Base-by-base conservation (phyloP, 2,113 vertebrate genomes). In the Pseudopodoces humilis region DNA sequence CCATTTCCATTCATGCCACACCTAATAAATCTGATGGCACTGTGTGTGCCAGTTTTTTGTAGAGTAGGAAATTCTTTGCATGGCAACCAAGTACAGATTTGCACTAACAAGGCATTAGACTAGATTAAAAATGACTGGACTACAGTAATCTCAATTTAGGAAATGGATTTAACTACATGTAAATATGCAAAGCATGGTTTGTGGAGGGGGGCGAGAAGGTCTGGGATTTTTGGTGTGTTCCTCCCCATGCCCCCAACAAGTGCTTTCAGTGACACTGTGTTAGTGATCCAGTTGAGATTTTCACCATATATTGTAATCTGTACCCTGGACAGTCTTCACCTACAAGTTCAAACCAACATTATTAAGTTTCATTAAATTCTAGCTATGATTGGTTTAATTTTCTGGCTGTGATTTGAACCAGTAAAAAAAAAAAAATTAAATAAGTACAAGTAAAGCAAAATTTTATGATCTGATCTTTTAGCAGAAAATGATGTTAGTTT, bases 51-150 rank as follows among this genome's bases (percentile, higher is more conserved):
- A 78, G 50, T 35, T 44, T 80, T 86, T 53, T 59, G 77, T 88
- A 62, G 80, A 88, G 50, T 53, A 95, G 94, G 94, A 88, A 75
- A 44, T 74, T 35, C 53, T 79, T 72, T 91, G 95, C 97, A 97
- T 97, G 96, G 70, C 63, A 95, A 67, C 46, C 93, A 50, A 79
- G 65, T 62, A 86, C 43, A 65, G 90, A 87, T 97, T 91, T 93
- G 86, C 92, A 97, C 95, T 98, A 97, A 97, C 91, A 83, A 97
- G 80, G 27, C 52, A 21, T 75, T 85, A 93, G 82, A 37, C 7
- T 88, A 79, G 77, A 83, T 87, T 93, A 86, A 94, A 95, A 93
- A 68, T 58, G 1, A 91, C 69, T 88, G 35, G 82, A 64, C 12
- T 77, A 10, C 9, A 33, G 47, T 71, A 53, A 49, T 63, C 47